A percentile compares a stretch with the other conserved stretches of the same genome.
These are phyloP conservation scores for Xyrauchen texanus DNA, from an alignment of 2,113 vertebrate genomes.

Conservation along the genomic window DNA sequence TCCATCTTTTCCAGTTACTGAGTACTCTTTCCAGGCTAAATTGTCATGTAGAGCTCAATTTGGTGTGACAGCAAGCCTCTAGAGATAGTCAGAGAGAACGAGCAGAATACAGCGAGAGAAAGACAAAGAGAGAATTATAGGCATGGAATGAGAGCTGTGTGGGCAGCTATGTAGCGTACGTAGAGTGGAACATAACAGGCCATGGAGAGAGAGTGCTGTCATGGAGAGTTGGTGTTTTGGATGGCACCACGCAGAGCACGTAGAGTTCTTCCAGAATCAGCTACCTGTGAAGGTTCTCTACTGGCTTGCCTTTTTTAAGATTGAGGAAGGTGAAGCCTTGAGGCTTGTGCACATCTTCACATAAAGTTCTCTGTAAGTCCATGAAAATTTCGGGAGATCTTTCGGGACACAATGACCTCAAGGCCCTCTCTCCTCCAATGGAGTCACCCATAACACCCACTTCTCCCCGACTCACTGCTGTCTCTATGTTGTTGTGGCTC, in stretches of 20 bases:
- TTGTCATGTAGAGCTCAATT: conserved; percentile 35
- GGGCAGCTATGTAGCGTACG: conserved; percentile 36
- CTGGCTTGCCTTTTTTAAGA: conserved; percentile 24
- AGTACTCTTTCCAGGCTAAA: conserved; percentile 1
- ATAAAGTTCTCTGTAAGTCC: neutral
- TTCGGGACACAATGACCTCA: conserved; percentile 11
- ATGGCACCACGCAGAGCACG: conserved; percentile 41
- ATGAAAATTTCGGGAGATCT: neutral
- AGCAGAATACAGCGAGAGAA: neutral
- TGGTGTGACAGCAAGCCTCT: conserved; percentile 43
- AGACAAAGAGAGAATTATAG: conserved; percentile 6
- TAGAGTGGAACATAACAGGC: conserved; percentile 44
- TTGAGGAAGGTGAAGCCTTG: conserved; percentile 27
- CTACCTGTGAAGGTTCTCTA: conserved; percentile 4
- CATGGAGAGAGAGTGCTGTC: conserved; percentile 49
- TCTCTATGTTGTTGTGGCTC: conserved; percentile 43
- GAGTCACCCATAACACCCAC: conserved; percentile 46
- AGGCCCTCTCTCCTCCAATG: conserved; percentile 36
- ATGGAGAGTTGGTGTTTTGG: conserved; percentile 52
- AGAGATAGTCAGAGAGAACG: conserved; percentile 30
- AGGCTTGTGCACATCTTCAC: conserved; percentile 6
- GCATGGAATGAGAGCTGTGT: conserved; percentile 43
- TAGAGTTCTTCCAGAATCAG: neutral
- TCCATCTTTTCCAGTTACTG: neutral
- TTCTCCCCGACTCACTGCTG: conserved; percentile 51